These are phyloP conservation scores for Sterna hirundo DNA, from an alignment of 2,113 vertebrate genomes.

Conservation along the genomic window DNA sequence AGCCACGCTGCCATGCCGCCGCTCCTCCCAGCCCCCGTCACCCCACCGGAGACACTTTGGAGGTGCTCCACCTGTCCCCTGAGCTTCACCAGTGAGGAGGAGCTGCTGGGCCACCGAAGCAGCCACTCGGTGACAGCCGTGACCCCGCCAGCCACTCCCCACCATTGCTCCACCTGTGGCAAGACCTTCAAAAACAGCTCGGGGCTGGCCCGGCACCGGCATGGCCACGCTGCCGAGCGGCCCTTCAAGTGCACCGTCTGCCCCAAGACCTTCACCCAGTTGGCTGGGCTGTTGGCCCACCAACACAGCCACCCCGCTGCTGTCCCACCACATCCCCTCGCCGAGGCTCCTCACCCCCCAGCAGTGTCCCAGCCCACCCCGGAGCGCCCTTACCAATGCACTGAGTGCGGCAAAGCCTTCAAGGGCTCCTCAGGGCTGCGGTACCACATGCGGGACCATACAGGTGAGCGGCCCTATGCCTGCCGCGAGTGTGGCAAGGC, in stretches of 20 bases:
- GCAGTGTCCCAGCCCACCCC: neutral
- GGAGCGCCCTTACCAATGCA: conserved; percentile 88
- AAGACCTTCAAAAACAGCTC: conserved; percentile 84
- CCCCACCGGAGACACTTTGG: conserved; percentile 78
- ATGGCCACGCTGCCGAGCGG: conserved; percentile 75
- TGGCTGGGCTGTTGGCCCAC: conserved; percentile 83
- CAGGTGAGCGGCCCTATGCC: conserved; percentile 90
- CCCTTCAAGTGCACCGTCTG: conserved; percentile 83
- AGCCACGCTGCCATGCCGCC: neutral
- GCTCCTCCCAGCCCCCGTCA: conserved; percentile 71
- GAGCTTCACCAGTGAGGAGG: conserved; percentile 76
- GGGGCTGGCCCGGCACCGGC: conserved; percentile 81
- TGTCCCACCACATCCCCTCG: neutral
- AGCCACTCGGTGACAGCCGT: conserved; percentile 50
- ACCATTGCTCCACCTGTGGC: conserved; percentile 78
- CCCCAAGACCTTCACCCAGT: conserved; percentile 82
- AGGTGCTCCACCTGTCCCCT: conserved; percentile 80
- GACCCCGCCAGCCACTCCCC: neutral
- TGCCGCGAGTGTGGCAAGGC: conserved; percentile 90
- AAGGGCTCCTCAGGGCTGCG: conserved; percentile 90
- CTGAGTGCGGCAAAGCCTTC: conserved; percentile 89
- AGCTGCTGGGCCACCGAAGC: conserved; percentile 80
- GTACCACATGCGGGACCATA: conserved; percentile 92
- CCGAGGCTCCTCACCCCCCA: neutral
- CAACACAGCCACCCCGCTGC: conserved; percentile 83